Base-by-base conservation (phyloP, 2,888 invertebrate species). In the Sialis fuliginosa region DNA sequence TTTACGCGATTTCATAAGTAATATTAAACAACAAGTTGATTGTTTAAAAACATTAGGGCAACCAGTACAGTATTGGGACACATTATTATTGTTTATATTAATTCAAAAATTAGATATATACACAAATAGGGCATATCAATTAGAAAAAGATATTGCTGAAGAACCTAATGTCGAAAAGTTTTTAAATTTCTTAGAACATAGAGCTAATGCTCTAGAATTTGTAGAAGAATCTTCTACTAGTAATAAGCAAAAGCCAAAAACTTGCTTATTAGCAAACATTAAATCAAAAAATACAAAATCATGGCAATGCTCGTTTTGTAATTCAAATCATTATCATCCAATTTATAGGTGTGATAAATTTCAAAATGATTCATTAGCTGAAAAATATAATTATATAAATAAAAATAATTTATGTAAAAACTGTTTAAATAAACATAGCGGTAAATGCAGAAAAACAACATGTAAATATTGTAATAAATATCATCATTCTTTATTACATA, bases 21-120 rank as follows among this genome's bases (percentile, higher is more conserved):
- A 46, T 43, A 46, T 48, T n/a, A 47, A 48, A 39, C 51, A 51
- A 33, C 43, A 45, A 31, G 13, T 51, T 2, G 39, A 39, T 32
- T 48, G 48, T 12, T 43, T 51, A 41, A 48, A 49, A 50, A 47
- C 47, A 34, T 41, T 50, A 9, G 44, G 40, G n/a, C 10, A 39
- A 12, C 7, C n/a, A 39, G 7, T 39, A 12, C 10, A 39, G 5
- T 39, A 9, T 22, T 50, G 50, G 44, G 45, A 48, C 22, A 33
- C 40, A 10, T 43, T 50, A 31, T 39, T 51, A 13, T 39, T 50
- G 31, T 47, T 33, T 35, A 37, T 51, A 34, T 49, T 46, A 22
- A 5, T 48, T 44, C 7, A 48, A 47, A 49, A 49, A 45, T 13
- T 49, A 39, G 51, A 51, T 44, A 22, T 22, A 33, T 48, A 44